These are phyloP conservation scores for Drosophila neonasuta DNA, from an alignment of 2,888 invertebrate species.

Conservation along the genomic window DNA sequence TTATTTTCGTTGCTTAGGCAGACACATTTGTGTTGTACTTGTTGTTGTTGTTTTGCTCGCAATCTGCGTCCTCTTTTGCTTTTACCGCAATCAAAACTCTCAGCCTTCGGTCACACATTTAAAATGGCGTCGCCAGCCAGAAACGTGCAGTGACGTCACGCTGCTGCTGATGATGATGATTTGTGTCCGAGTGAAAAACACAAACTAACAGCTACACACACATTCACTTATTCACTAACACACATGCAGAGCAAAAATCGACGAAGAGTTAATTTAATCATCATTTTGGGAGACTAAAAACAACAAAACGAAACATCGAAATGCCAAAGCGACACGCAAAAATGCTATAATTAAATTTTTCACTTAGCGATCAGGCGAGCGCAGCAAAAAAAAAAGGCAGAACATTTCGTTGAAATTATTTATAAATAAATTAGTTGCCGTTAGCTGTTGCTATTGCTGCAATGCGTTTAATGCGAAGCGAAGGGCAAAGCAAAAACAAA, in stretches of 20 bases:
- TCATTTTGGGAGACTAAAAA: constrained; percentile 19
- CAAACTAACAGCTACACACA: background rate
- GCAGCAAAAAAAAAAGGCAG: constrained; percentile 4
- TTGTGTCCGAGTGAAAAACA: constrained; percentile 2
- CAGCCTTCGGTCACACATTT: constrained; percentile 28
- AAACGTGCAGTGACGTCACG: constrained; percentile 54
- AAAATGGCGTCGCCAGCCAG: constrained; percentile 60
- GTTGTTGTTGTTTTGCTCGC: background rate
- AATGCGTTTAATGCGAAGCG: constrained; percentile 9
- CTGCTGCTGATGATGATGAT: constrained; percentile 13
- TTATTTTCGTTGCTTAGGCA: background rate
- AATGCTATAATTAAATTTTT: constrained; percentile 52
- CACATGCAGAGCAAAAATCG: constrained; percentile 2
- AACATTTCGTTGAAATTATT: constrained; percentile 43
- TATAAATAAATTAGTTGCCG: constrained; percentile 48
- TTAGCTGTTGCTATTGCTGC: background rate
- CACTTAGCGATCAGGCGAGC: constrained; percentile 19
- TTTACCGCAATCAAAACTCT: constrained; percentile 17
- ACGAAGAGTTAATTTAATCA: constrained; percentile 37
- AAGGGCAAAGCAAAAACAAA: background rate
- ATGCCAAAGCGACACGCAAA: constrained; percentile 45
- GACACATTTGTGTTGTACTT: background rate
- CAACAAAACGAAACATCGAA: constrained; percentile 13
- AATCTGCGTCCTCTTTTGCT: constrained; percentile 2
- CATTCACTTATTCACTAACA: background rate